Evolutionary conservation across 2,113 vertebrate genomes (phyloP).

Genomic region (Microtus pennsylvanicus): DNA sequence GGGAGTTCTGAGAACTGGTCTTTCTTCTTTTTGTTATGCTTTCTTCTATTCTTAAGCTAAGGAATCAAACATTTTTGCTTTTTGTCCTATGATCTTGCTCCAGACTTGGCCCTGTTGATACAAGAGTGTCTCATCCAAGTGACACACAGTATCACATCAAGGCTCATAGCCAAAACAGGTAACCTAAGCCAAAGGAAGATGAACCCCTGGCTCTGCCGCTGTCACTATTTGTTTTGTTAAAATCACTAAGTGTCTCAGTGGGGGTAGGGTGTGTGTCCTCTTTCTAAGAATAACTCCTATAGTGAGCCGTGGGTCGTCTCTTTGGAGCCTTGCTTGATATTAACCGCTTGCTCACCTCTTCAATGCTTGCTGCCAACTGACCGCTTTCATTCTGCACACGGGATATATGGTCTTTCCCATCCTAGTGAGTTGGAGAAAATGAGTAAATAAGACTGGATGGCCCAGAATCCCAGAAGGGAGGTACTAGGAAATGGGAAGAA

Average conservation of each 20-base stretch:
- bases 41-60: neutral
- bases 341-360: neutral
- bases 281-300: neutral
- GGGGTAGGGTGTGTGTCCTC: neutral
- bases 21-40: constrained; percentile 35
- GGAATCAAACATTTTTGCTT: neutral
- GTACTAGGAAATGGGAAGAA: neutral
- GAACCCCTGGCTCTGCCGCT: neutral
- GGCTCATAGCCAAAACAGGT: neutral
- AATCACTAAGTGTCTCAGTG: neutral
- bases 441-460: neutral
- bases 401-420: neutral
- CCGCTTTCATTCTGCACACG: neutral
- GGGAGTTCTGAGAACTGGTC: neutral
- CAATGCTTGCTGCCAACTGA: neutral
- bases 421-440: neutral
- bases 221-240: neutral
- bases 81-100: neutral
- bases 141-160: neutral
- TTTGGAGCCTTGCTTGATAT: neutral
- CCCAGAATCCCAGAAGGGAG: neutral
- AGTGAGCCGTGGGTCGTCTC: neutral
- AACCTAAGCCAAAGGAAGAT: neutral
- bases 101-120: neutral
- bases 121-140: neutral